Base-by-base conservation (phyloP, 2,888 invertebrate genomes). In the Baccha elongata region DNA sequence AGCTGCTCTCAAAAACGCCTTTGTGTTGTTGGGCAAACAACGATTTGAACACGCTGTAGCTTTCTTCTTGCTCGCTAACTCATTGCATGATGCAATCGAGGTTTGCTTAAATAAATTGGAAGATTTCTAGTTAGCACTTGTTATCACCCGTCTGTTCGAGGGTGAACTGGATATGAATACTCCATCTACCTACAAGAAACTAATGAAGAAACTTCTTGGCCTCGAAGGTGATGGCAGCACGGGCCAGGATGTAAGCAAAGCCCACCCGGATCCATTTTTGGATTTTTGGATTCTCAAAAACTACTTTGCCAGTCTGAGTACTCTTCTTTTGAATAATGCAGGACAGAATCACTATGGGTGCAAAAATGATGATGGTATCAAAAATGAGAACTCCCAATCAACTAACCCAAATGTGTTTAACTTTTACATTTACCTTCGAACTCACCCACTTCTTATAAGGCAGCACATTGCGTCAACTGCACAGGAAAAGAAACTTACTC, bases 1-100 rank as follows among this genome's bases (percentile, higher is more conserved):
- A n/a, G n/a, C n/a, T n/a, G n/a, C n/a, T n/a, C n/a, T n/a, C n/a
- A n/a, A n/a, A n/a, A n/a, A n/a, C n/a, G n/a, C n/a, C n/a, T n/a
- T n/a, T n/a, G n/a, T n/a, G n/a, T n/a, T n/a, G n/a, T n/a, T n/a
- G n/a, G n/a, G n/a, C n/a, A 17, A 98, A 99, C 89, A 97, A 99
- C 91, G 99, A 60, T 99, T 99, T 89, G 96, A 97, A 80, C 99
- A 99, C 88, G 99, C 99, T 0, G 99, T 99, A 0, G 99, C 99
- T 0, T 99, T 99, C 92, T 99, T 99, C n/a, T n/a, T n/a, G n/a
- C n/a, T n/a, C n/a, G n/a, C n/a, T n/a, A n/a, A n/a, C n/a, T n/a
- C n/a, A n/a, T 91, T 99, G 26, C 95, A 96, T 86, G 99, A 99
- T 91, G 99, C 99, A 3, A 93, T 99, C 65, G 98, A 99, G 93